These are phyloP conservation scores for Cataglyphis livida DNA, from an alignment of 2,888 invertebrate species.

Conservation along the genomic window DNA sequence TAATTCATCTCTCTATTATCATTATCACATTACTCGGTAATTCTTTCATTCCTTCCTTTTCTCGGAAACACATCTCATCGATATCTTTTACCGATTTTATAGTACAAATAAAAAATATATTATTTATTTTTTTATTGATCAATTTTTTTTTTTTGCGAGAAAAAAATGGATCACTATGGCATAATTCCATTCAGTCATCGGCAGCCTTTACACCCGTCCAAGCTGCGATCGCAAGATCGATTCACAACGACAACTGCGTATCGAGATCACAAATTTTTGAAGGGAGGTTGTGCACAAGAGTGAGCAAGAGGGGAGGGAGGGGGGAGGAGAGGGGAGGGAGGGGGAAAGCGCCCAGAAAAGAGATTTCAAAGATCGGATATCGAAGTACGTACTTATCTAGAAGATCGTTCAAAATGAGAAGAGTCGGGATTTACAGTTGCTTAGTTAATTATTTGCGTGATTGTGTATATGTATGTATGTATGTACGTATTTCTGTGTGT, in stretches of 20 bases:
- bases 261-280: constrained; percentile 32
- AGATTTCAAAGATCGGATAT: constrained; percentile 31
- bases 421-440: constrained; percentile 55
- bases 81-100: background rate
- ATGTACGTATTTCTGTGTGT: constrained; percentile 8
- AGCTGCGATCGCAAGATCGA: constrained; percentile 60
- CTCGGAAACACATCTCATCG: background rate
- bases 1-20: background rate
- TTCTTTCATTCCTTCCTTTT: background rate
- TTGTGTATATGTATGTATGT: background rate
- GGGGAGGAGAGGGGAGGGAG: too few relatives aligned
- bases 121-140: background rate
- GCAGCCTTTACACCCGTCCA: constrained; percentile 45
- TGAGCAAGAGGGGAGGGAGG: constrained; percentile 12
- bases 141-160: background rate
- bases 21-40: too few relatives aligned
- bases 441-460: constrained; percentile 62
- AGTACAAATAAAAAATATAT: background rate
- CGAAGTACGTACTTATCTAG: constrained; percentile 56
- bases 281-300: constrained; percentile 15
- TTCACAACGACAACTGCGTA: constrained; percentile 57
- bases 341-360: constrained; percentile 10
- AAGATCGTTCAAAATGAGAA: constrained; percentile 48
- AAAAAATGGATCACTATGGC: background rate
- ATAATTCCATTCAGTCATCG: constrained; percentile 29